Evolutionary conservation across 2,888 invertebrate genomes (phyloP).

Genomic region (Raillietiella orientalis): DNA sequence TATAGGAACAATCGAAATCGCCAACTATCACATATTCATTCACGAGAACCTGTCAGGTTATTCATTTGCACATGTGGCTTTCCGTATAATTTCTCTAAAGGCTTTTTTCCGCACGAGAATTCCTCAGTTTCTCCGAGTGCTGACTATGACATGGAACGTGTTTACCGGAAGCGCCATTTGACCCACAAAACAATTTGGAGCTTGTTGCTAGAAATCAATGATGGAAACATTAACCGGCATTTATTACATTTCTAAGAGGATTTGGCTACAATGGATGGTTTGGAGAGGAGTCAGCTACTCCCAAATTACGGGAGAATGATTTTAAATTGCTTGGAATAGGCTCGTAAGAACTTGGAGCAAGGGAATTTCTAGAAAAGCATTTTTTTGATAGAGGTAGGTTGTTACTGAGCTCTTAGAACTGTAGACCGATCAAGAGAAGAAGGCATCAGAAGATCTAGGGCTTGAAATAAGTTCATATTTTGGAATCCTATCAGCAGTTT

Average conservation of each 20-base stretch:
- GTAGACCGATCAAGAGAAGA: slow-evolving; percentile 19
- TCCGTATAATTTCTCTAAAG: too few relatives aligned
- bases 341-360: slow-evolving; percentile 24
- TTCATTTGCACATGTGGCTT: too few relatives aligned
- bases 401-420: slow-evolving; percentile 15
- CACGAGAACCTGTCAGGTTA: too few relatives aligned
- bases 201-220: slow-evolving; percentile 19
- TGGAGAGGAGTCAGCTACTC: slow-evolving; percentile 25
- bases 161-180: too few relatives aligned
- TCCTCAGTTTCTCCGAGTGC: too few relatives aligned
- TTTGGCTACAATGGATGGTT: slow-evolving; percentile 33
- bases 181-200: too few relatives aligned
- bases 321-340: slow-evolving; percentile 25
- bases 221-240: slow-evolving; percentile 24
- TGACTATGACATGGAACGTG: too few relatives aligned
- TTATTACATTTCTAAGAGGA: slow-evolving; percentile 26
- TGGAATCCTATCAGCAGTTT: slow-evolving; percentile 19
- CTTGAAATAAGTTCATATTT: slow-evolving; percentile 23
- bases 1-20: too few relatives aligned
- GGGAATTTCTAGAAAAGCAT: slow-evolving; percentile 25
- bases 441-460: slow-evolving; percentile 21
- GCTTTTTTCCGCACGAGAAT: too few relatives aligned
- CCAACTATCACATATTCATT: too few relatives aligned
- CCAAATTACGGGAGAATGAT: slow-evolving; percentile 22
- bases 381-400: slow-evolving; percentile 26